phyloP scores from a whole-genome alignment of 2,888 invertebrate species.

The Tetropium fuscum region DNA sequence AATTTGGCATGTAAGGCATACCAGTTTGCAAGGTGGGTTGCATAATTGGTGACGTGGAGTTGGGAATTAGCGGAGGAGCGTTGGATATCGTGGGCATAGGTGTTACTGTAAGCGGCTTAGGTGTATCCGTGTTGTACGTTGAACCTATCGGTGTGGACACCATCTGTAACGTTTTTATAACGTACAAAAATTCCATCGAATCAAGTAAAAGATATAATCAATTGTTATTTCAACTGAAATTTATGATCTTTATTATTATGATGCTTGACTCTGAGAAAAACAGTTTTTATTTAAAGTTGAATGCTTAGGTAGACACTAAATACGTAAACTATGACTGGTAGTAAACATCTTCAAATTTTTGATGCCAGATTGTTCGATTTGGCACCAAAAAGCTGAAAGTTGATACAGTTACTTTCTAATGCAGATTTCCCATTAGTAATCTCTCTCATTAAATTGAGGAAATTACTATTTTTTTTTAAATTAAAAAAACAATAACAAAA shows the following conservation, averaged over 20 bases:
- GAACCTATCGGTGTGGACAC: constrained; percentile 74
- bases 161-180: constrained; percentile 67
- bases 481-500: too few species aligned
- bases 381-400: too few species aligned
- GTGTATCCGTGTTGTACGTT: constrained; percentile 44
- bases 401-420: too few species aligned
- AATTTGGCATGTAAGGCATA: constrained; percentile 54
- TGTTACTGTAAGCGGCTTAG: constrained; percentile 26
- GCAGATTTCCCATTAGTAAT: too few species aligned
- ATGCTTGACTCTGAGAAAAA: background rate
- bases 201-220: background rate
- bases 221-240: too few species aligned
- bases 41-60: constrained; percentile 42
- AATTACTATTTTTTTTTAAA: too few species aligned
- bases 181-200: background rate
- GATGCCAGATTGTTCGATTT: too few species aligned
- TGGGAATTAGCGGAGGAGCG: constrained; percentile 32
- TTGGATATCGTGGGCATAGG: constrained; percentile 35
- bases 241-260: background rate
- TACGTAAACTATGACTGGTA: too few species aligned
- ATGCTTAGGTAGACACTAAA: too few species aligned
- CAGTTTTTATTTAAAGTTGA: too few species aligned
- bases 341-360: too few species aligned
- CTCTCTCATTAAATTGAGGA: too few species aligned
- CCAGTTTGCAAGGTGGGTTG: constrained; percentile 54